Evolutionary conservation across 2,113 vertebrate species (phyloP).

Genomic region (Cervus canadensis): DNA sequence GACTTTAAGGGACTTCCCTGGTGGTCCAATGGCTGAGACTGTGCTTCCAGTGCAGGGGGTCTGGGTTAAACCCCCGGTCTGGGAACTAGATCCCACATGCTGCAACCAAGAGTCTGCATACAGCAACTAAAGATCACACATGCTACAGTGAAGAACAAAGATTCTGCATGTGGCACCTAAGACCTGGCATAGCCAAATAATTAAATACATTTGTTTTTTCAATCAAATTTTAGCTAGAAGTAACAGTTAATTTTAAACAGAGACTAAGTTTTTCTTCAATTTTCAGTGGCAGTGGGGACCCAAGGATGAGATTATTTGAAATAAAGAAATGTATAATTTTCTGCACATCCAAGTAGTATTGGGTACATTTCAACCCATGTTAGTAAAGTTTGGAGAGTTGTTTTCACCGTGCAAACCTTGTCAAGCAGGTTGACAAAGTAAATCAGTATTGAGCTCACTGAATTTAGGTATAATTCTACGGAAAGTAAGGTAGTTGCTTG

Average conservation of each 20-base stretch:
- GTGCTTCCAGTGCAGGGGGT: background rate
- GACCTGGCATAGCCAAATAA: background rate
- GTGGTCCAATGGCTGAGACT: background rate
- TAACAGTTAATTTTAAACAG: background rate
- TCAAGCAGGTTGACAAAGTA: background rate
- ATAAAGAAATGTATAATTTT: background rate
- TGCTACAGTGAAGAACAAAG: background rate
- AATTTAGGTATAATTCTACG: background rate
- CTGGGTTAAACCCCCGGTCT: background rate
- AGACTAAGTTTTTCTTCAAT: background rate
- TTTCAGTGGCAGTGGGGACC: background rate
- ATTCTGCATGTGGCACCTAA: background rate
- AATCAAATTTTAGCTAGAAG: background rate
- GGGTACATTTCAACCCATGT: background rate
- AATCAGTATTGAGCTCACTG: background rate
- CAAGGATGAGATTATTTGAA: background rate
- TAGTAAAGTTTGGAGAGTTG: background rate
- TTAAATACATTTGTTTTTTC: background rate
- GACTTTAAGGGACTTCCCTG: background rate
- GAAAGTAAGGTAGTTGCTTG: background rate
- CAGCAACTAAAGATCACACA: background rate
- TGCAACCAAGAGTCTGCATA: background rate
- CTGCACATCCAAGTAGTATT: background rate
- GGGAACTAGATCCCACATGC: background rate
- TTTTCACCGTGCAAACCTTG: background rate